phyloP scores from a whole-genome alignment of 2,797 vertebrate species.

The Microcaecilia unicolor region DNA sequence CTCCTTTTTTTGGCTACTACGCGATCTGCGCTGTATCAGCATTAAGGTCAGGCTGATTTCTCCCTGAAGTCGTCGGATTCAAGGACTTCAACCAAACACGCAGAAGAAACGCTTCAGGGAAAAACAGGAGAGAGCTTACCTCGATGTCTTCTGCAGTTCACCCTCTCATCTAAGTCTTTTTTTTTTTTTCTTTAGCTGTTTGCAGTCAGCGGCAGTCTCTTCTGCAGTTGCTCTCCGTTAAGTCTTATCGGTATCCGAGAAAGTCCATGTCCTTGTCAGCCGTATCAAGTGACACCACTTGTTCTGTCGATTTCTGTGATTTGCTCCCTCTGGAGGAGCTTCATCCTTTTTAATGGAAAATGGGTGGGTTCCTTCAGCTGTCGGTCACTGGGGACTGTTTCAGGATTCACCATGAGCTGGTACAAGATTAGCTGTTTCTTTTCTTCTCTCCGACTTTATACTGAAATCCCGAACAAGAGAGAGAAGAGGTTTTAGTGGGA shows the following conservation, averaged over 20 bases:
- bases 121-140: constrained; percentile 22
- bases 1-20: constrained; percentile 1
- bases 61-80: background rate
- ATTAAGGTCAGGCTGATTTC: constrained; percentile 13
- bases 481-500: background rate
- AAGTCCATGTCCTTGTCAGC: constrained; percentile 14
- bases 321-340: too few relatives aligned
- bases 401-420: constrained; percentile 8
- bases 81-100: constrained; percentile 6
- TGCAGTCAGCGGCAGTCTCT: background rate
- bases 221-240: background rate
- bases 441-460: background rate
- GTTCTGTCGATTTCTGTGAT: background rate
- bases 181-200: background rate
- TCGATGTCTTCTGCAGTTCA: constrained; percentile 29
- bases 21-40: constrained; percentile 5
- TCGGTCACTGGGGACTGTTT: constrained; percentile 1
- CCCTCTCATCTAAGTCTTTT: constrained; percentile 5
- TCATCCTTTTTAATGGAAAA: too few relatives aligned
- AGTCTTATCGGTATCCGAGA: constrained; percentile 7
- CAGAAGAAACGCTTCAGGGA: constrained; percentile 25
- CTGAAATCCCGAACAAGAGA: background rate
- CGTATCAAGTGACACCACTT: constrained; percentile 16
- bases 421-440: background rate
- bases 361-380: constrained; percentile 10